Evolutionary conservation across 1,140 invertebrate species (phyloP).

Genomic region (Drosophila jambulina): DNA sequence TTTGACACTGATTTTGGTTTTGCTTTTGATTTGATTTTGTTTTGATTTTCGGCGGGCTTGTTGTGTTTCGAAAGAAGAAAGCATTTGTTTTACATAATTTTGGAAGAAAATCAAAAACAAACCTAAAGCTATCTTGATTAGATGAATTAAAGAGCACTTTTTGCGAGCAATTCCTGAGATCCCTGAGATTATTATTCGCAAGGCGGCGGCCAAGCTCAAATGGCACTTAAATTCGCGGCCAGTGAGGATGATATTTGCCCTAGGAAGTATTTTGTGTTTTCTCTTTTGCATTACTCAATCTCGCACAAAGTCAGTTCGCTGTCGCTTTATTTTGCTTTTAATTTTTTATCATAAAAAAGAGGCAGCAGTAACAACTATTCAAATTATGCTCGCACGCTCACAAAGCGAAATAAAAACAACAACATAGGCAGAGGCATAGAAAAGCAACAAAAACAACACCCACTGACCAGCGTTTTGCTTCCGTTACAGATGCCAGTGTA

Average conservation of each 20-base stretch:
- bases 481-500: constrained; percentile 65
- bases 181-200: neutral
- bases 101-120: neutral
- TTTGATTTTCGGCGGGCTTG: neutral
- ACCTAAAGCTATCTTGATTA: neutral
- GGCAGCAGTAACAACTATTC: constrained; percentile 39
- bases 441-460: constrained; percentile 31
- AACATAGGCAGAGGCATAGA: neutral
- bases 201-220: neutral
- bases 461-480: constrained; percentile 69
- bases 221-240: neutral
- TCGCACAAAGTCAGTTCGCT: constrained; percentile 24
- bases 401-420: constrained; percentile 5
- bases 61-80: neutral
- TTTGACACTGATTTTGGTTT: constrained; percentile 23
- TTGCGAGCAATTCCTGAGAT: no score
- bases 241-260: constrained; percentile 19
- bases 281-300: constrained; percentile 14
- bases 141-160: neutral
- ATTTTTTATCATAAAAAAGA: constrained; percentile 17
- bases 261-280: constrained; percentile 23
- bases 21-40: constrained; percentile 7
- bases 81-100: neutral
- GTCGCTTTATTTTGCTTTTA: constrained; percentile 14
- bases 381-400: constrained; percentile 31